phyloP scores from a whole-genome alignment of 92 coral and sea anemone genomes.

The Porites lobata region DNA sequence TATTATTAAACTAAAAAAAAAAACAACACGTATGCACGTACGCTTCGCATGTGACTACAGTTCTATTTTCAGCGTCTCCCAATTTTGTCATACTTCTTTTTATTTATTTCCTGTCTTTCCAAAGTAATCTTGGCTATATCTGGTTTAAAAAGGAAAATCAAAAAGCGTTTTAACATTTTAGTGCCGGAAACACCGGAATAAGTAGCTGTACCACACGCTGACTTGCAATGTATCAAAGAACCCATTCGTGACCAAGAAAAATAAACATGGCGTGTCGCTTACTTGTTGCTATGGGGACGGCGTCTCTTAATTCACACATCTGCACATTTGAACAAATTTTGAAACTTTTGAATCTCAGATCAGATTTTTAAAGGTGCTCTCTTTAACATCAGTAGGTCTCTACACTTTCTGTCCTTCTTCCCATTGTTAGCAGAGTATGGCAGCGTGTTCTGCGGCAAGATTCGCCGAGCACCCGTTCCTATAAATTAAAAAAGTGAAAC shows the following conservation, averaged over 20 bases:
- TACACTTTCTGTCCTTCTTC: too few species aligned
- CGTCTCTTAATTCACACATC: too few species aligned
- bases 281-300: slow-evolving; percentile 1
- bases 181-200: too few species aligned
- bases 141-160: not conserved
- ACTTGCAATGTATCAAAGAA: not conserved
- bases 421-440: too few species aligned
- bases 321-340: too few species aligned
- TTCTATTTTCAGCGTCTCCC: not conserved
- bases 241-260: not conserved
- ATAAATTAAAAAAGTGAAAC: too few species aligned
- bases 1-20: not conserved
- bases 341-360: too few species aligned
- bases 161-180: not conserved
- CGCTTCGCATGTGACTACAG: not conserved
- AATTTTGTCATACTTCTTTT: not conserved
- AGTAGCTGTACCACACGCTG: not conserved
- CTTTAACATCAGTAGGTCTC: too few species aligned
- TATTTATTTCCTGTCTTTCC: not conserved
- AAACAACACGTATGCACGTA: not conserved
- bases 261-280: slow-evolving; percentile 11
- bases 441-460: too few species aligned
- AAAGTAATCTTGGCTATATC: not conserved
- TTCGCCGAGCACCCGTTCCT: too few species aligned
- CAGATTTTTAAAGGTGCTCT: too few species aligned